A percentile compares a stretch with the other conserved stretches of the same genome.
These are phyloP conservation scores for Caenorhabditis sp. DNA, from an alignment of 2,888 invertebrate species.

Conservation along the genomic window DNA sequence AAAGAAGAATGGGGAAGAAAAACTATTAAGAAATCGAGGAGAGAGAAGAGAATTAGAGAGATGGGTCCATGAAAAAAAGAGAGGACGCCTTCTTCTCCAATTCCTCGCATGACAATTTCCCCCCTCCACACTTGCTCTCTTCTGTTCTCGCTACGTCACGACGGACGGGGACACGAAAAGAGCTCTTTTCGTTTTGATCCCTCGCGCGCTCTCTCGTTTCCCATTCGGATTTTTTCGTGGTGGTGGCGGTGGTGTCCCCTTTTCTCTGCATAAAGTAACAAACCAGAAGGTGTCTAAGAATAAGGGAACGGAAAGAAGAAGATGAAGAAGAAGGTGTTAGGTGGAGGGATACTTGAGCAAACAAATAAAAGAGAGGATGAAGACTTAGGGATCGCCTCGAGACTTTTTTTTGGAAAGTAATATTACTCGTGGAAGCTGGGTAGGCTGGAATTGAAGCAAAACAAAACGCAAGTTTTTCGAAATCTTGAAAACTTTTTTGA, in stretches of 20 bases:
- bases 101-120: conserved; percentile 40
- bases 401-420: too few species aligned
- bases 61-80: conserved; percentile 10
- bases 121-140: conserved; percentile 44
- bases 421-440: too few species aligned
- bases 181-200: conserved; percentile 34
- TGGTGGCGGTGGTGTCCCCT: conserved; percentile 2
- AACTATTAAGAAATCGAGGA: conserved; percentile 14
- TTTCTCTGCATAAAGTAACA: conserved; percentile 30
- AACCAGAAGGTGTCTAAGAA: conserved; percentile 30
- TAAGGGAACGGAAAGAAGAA: not conserved
- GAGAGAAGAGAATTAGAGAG: conserved; percentile 10
- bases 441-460: too few species aligned
- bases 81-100: conserved; percentile 48
- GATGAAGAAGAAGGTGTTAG: not conserved
- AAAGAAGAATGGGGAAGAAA: conserved; percentile 18
- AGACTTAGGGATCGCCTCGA: too few species aligned
- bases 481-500: too few species aligned
- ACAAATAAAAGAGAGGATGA: too few species aligned
- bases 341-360: not conserved
- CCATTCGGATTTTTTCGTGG: conserved; percentile 5
- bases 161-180: conserved; percentile 9
- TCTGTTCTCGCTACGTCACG: conserved; percentile 58
- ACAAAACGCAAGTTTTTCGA: too few species aligned
- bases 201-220: conserved; percentile 17